Evolutionary conservation across 2,888 invertebrate species (phyloP).

Genomic region (Vandiemenella viatica): DNA sequence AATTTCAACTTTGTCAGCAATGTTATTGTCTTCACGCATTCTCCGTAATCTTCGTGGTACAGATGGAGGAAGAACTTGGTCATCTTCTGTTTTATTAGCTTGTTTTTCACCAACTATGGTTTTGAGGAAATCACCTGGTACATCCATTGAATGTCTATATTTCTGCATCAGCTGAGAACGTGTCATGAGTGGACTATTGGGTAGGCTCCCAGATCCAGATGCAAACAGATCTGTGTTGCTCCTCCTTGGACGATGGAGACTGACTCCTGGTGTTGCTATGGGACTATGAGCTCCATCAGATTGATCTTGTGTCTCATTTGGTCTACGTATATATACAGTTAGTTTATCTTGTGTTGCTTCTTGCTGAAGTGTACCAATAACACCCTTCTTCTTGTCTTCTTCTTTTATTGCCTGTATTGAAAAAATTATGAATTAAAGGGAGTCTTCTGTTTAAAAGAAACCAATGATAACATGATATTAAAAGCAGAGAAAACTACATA

Average conservation of each 20-base stretch:
- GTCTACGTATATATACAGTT: slow-evolving; percentile 41
- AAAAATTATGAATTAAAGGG: too few species aligned
- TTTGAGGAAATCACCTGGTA: slow-evolving; percentile 15
- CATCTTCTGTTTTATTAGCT: slow-evolving; percentile 25
- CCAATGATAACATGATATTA: not conserved
- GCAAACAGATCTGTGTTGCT: slow-evolving; percentile 3
- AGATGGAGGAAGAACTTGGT: slow-evolving; percentile 25
- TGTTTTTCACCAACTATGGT: slow-evolving; percentile 25
- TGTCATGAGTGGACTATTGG: slow-evolving; percentile 8
- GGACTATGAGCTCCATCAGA: slow-evolving; percentile 15
- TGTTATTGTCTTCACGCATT: slow-evolving; percentile 17
- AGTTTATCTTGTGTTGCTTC: slow-evolving; percentile 34
- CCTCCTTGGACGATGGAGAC: not conserved
- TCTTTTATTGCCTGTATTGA: slow-evolving; percentile 37
- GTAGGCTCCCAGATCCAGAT: slow-evolving; percentile 3
- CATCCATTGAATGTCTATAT: slow-evolving; percentile 16
- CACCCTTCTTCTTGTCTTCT: slow-evolving; percentile 43
- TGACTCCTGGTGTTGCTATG: not conserved
- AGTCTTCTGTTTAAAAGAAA: too few species aligned
- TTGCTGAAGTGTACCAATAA: slow-evolving; percentile 39
- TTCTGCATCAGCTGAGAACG: slow-evolving; percentile 16
- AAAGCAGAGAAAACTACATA: not conserved
- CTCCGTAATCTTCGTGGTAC: slow-evolving; percentile 18
- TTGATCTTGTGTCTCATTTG: slow-evolving; percentile 23
- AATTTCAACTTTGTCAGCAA: slow-evolving; percentile 55